Evolutionary conservation across 2,113 vertebrate species (phyloP), one percentile per base, ranked within the genome.

Genomic region (Cettia cetti): DNA sequence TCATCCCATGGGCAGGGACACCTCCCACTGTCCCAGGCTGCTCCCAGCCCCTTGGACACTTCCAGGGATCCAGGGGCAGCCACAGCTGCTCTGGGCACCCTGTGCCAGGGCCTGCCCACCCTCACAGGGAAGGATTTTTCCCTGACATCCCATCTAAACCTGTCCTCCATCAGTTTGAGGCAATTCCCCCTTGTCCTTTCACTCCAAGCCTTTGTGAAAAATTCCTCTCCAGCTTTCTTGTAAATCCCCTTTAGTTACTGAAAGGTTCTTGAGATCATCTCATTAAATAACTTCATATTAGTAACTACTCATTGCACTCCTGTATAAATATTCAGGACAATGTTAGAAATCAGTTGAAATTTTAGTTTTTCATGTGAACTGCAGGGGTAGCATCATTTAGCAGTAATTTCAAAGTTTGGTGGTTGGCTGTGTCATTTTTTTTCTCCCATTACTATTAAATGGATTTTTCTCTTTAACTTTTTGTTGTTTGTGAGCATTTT

Each of bases 41-140:
- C n/a, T 54, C 56, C 40, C 2, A 39, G 7, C 49, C 39, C n/a
- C 66, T 60, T 27, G 83, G 57, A 0, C 76, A 49, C 35, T 64
- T 14, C 21, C 49, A 80, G 66, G 66, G 49, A 64, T 72, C 27
- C 81, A 75, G 85, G 30, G 49, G 17, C 66, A 88, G 49, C 85
- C 42, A 7, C 35, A 80, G 21, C 26, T 42, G 2, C 21, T 42
- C 21, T 64, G 76, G 24, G 16, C 4, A 63, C 0, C 6, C n/a
- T 40, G 30, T 11, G 10, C 56, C 64, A 53, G 33, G 22, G 5
- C 20, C 24, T 71, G 0, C 4, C 24, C n/a, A 26, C 21, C 26
- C 17, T 80, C 2, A 0, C 57, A 31, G 42, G 30, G 20, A 35
- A 31, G 0, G 17, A 9, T 42, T 53, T 3, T 8, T 52, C 11